phyloP scores from a whole-genome alignment of 2,113 vertebrate genomes.

The Typhlomys cinereus region DNA sequence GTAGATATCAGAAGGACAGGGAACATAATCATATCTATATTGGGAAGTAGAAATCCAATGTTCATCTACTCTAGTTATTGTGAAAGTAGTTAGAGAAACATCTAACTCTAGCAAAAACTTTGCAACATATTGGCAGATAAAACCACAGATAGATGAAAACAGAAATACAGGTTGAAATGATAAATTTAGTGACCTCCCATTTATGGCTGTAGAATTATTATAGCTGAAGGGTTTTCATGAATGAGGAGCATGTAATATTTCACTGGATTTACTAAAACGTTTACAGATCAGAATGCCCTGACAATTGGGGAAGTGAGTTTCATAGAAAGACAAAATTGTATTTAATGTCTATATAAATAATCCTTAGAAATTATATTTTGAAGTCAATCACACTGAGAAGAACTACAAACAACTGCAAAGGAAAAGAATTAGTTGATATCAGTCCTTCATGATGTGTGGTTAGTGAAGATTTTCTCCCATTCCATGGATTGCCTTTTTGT shows the following conservation, averaged over 20 bases:
- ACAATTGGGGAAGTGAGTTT: slow-evolving; percentile 51
- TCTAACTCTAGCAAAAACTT: neutral
- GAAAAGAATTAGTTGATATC: too few species aligned
- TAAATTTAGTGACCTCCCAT: slow-evolving; percentile 33
- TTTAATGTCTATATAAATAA: neutral
- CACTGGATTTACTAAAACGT: slow-evolving; percentile 29
- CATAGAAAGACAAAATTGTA: neutral
- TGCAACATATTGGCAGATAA: neutral
- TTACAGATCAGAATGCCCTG: neutral
- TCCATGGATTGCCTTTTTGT: too few species aligned
- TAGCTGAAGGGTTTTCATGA: neutral
- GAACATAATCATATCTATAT: neutral
- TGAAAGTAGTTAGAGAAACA: neutral
- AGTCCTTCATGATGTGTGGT: too few species aligned
- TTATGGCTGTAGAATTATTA: slow-evolving; percentile 37
- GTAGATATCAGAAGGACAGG: neutral
- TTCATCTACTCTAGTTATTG: neutral
- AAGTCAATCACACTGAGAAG: slow-evolving; percentile 28
- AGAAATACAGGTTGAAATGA: slow-evolving; percentile 13
- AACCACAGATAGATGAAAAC: neutral
- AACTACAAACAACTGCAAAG: slow-evolving; percentile 40
- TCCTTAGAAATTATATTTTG: slow-evolving; percentile 35
- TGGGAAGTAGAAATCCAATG: neutral
- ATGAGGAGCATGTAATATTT: neutral
- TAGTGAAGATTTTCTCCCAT: too few species aligned